phyloP scores from a whole-genome alignment of 2,113 vertebrate genomes.

The Orthonyx spaldingii region DNA sequence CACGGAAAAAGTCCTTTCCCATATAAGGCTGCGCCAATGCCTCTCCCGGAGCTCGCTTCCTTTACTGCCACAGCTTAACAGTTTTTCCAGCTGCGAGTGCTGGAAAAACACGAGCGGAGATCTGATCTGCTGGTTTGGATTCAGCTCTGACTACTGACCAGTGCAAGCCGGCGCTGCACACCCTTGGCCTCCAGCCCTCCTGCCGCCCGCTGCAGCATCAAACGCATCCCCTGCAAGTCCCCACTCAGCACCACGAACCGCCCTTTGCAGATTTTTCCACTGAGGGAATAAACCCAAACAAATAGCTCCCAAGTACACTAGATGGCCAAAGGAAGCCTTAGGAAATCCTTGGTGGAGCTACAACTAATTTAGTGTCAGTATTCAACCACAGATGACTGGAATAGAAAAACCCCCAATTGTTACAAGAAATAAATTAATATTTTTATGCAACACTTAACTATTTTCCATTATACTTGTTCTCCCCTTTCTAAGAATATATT shows the following conservation, averaged over 20 bases:
- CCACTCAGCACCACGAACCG: rapidly evolving
- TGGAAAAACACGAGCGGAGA: background rate
- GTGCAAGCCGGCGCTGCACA: rapidly evolving
- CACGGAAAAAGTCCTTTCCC: slow-evolving; percentile 39
- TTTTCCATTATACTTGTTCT: background rate
- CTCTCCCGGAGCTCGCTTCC: background rate
- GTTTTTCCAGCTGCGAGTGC: background rate
- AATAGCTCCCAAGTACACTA: rapidly evolving
- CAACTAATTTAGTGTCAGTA: rapidly evolving
- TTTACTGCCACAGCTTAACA: background rate
- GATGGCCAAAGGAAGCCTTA: background rate
- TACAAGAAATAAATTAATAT: background rate
- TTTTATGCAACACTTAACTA: background rate
- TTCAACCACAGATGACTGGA: background rate
- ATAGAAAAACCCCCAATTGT: background rate
- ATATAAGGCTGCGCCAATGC: slow-evolving; percentile 24
- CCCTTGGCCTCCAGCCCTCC: background rate
- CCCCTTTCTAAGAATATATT: background rate
- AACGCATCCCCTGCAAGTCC: background rate
- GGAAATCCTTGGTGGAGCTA: background rate
- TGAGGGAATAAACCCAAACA: background rate
- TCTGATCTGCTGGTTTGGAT: background rate
- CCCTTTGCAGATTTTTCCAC: background rate
- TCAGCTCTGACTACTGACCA: background rate
- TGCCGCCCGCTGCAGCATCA: rapidly evolving